These are phyloP conservation scores for Meleagris gallopavo DNA, from an alignment of 2,113 vertebrate genomes.

Conservation along the genomic window DNA sequence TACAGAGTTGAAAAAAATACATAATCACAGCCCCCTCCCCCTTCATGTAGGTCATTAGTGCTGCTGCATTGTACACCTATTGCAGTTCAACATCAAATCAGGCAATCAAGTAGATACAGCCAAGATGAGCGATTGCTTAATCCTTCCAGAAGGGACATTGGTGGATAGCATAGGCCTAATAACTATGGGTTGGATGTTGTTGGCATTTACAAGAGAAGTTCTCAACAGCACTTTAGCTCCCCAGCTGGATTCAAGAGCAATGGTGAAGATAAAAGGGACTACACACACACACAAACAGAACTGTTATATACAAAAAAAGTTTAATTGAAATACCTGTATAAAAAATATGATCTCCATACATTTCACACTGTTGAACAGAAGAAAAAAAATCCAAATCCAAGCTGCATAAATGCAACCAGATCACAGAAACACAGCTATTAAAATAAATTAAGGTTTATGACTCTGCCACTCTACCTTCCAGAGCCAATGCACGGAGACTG, in stretches of 20 bases:
- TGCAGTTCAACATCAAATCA: neutral
- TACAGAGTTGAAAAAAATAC: neutral
- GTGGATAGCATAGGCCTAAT: neutral
- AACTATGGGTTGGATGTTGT: neutral
- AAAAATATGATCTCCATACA: conserved; percentile 96
- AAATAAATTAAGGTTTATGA: conserved; percentile 85
- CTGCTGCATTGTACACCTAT: neutral
- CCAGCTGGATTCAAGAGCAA: neutral
- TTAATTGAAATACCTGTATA: conserved; percentile 98
- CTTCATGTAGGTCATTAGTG: neutral
- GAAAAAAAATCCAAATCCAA: conserved; percentile 76
- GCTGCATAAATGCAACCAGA: conserved; percentile 81
- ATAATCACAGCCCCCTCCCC: neutral
- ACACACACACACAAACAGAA: conserved; percentile 22
- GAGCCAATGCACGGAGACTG: conserved; percentile 85
- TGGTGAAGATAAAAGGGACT: neutral
- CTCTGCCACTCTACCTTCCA: conserved; percentile 81
- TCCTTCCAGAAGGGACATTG: neutral
- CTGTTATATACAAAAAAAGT: conserved; percentile 90
- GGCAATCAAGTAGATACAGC: neutral
- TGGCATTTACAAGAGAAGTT: neutral
- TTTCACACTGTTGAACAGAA: conserved; percentile 87
- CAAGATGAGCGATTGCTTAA: neutral
- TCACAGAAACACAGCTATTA: conserved; percentile 81
- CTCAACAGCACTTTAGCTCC: fast-evolving